Conservation (phyloP, 2,113 vertebrate genomes). For the Danio rerio region GRCz12tu NC_133182.1:73930501-73931000, state of each 20-base stretch:
- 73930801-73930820: slow-evolving; percentile 80
- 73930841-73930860: slow-evolving; percentile 81
- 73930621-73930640: slow-evolving; percentile 79
- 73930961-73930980: slow-evolving; percentile 54
- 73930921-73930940: slow-evolving; percentile 80
- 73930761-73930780: neutral
- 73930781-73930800: slow-evolving; percentile 69
- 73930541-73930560: slow-evolving; percentile 67
- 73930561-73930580: slow-evolving; percentile 74
- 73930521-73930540: slow-evolving; percentile 65
- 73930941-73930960: slow-evolving; percentile 65
- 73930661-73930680: slow-evolving; percentile 73
- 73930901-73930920: slow-evolving; percentile 81
- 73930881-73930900: slow-evolving; percentile 73
- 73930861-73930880: slow-evolving; percentile 78
- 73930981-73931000: slow-evolving; percentile 20
- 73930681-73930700: slow-evolving; percentile 77
- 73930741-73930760: slow-evolving; percentile 20
- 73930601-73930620: slow-evolving; percentile 75
- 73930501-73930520: slow-evolving; percentile 52
- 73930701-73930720: slow-evolving; percentile 76
- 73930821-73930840: slow-evolving; percentile 80
- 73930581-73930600: slow-evolving; percentile 71
- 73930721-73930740: slow-evolving; percentile 63
- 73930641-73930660: slow-evolving; percentile 71